Evolutionary conservation across 2,797 vertebrate genomes (phyloP), one percentile per base, ranked within the genome.

Genomic region (Manis javanica): DNA sequence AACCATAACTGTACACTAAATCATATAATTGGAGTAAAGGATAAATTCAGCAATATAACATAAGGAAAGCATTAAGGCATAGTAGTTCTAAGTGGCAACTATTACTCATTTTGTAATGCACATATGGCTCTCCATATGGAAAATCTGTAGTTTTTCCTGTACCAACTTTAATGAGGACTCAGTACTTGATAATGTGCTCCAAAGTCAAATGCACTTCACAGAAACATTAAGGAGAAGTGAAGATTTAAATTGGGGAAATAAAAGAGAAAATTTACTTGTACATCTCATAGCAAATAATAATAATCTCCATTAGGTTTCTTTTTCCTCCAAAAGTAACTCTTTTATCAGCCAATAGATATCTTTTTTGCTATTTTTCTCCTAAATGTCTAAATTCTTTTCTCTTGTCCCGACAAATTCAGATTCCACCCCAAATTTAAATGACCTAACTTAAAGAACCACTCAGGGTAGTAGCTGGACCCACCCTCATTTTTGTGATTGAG

Each of bases 361-460:
- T 74, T 89, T 83, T 69, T 90, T 91, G 49, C 57, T 55, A 1
- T 66, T 91, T 90, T 42, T 23, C 11, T 7, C 15, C 51, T 34
- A 81, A 79, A 63, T 85, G 46, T 81, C n/a, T n/a, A 69, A 85
- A 85, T 91, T 84, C 46, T 84, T 72, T 34, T 85, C 21, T 63
- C 61, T 19, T 75, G 8, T 74, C n/a, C 18, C 18, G 29, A 63
- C 13, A 85, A 69, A 81, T 69, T 75, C 72, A 63, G 13, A 88
- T 81, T 89, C 37, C 18, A 75, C 9, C 24, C 69, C 1, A 69
- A 82, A 82, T 7, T 87, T 86, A 66, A 74, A 19, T 66, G 57
- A 78, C n/a, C 7, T 66, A 59, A 63, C 13, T 69, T 84, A n/a
- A 78, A 64, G 82, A 93, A 42, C 19, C 29, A 46, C 24, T 87